phyloP scores from a whole-genome alignment of 2,113 vertebrate species.

The Grammomys surdaster region DNA sequence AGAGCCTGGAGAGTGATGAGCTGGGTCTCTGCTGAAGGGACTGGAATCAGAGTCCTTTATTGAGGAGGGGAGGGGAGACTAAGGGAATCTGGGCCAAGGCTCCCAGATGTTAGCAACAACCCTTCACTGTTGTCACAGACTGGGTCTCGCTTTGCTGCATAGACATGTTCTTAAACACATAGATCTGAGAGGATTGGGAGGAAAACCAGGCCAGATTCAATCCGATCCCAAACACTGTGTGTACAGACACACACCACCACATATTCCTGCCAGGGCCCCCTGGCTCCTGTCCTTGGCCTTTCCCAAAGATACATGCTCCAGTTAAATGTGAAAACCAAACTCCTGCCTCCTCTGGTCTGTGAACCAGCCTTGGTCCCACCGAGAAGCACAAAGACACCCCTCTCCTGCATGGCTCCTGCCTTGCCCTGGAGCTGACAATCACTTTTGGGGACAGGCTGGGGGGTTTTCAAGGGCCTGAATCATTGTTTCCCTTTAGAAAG shows the following conservation, averaged over 20 bases:
- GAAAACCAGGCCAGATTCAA: neutral
- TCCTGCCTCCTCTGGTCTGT: neutral
- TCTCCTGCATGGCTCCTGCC: neutral
- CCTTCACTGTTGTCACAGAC: neutral
- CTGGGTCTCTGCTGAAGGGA: neutral
- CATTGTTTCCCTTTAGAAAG: neutral
- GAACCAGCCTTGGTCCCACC: neutral
- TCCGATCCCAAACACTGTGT: neutral
- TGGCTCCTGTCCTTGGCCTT: neutral
- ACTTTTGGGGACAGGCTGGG: slow-evolving; percentile 42
- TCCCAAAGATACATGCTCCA: neutral
- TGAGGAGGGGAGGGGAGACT: neutral
- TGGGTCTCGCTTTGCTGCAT: neutral
- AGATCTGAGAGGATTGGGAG: neutral
- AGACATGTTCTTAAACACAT: neutral
- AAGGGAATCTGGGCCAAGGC: neutral
- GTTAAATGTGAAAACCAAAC: slow-evolving; percentile 56
- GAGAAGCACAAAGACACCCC: neutral
- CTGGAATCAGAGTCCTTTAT: neutral
- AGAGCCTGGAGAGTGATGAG: neutral
- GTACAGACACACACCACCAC: neutral
- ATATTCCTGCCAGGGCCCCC: neutral
- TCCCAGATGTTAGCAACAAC: neutral
- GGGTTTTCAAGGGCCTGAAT: slow-evolving; percentile 28
- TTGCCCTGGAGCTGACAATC: slow-evolving; percentile 36